Base-by-base conservation (phyloP, 2,888 invertebrate species). In the Drosophila kambysellisi region DNA sequence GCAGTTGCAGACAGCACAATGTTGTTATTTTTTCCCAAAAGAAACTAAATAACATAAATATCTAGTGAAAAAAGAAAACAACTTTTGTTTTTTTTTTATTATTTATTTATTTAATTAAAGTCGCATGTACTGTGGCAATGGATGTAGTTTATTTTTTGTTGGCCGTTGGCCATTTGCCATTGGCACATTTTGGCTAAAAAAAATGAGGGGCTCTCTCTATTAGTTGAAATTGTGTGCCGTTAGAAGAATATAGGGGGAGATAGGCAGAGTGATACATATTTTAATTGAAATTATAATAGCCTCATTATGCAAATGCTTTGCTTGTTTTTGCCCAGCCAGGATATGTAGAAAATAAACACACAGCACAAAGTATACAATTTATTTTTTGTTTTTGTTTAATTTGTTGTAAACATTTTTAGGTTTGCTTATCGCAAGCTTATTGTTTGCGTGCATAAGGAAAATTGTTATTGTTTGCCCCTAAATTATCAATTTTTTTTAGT, bases 271-370 rank as follows among this genome's bases (percentile, higher is more conserved):
- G n/a, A 29, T 46, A 25, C 8, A 30, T 79, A 83, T 77, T 86
- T 86, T 90, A 86, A 86, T 86, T 90, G 87, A 90, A 86, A 86
- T 86, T 90, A 90, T 86, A 86, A 86, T 86, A 86, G 86, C 68
- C 89, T 90, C 72, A 86, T 86, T 86, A 86, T 86, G 86, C 82
- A 88, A 90, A 90, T 85, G 70, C 54, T 30, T 77, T 77, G 68
- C 76, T 71, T 79, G 68, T 65, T 88, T 82, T 73, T 39, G 33
- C 15, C 51, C 37, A 17, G 20, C 20, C 52, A 51, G 48, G 57
- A 70, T 63, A 69, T 48, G 54, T 66, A 62, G 68, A 56, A 53
- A 12, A 35, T 20, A 33, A 7, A 20, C n/a, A 52, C 52, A 52
- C 32, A 30, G 30, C 54, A 66, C 41, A 33, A 70, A 78, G 48